Percentiles rank a stretch among this genome's conserved stretches.
phyloP scores from a whole-genome alignment of 2,797 vertebrate genomes.

The Lophius americanus region DNA sequence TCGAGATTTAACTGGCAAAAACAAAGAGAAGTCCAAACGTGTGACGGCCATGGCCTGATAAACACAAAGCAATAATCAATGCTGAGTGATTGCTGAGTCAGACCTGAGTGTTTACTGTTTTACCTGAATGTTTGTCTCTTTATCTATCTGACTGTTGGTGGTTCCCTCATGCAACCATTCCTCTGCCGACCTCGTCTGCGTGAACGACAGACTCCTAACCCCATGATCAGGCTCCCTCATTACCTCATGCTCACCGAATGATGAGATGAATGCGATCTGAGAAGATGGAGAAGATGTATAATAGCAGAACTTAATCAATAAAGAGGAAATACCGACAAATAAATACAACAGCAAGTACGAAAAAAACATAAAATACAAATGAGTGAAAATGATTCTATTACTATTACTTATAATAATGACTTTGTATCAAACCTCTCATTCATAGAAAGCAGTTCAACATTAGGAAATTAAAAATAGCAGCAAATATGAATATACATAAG shows the following conservation, averaged over 20 bases:
- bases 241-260: conserved; percentile 8
- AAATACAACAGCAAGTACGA: too few species aligned
- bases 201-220: conserved; percentile 6
- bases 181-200: conserved; percentile 3
- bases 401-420: too few species aligned
- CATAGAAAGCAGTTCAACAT: too few species aligned
- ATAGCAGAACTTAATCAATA: too few species aligned
- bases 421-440: too few species aligned
- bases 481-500: too few species aligned
- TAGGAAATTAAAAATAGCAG: too few species aligned
- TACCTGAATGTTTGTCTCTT: not conserved
- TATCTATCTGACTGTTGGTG: conserved; percentile 11
- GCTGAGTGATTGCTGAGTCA: conserved; percentile 36
- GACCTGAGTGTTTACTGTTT: not conserved
- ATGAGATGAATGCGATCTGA: not conserved
- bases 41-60: conserved; percentile 26
- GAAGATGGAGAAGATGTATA: too few species aligned
- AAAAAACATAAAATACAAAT: too few species aligned
- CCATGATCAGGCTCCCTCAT: conserved; percentile 5
- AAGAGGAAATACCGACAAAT: too few species aligned
- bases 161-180: not conserved
- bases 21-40: conserved; percentile 1
- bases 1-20: conserved; percentile 23
- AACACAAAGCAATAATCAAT: conserved; percentile 40
- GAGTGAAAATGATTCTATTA: too few species aligned